These are phyloP conservation scores for Heterochromis multidens DNA, from an alignment of 2,113 vertebrate genomes.

Conservation along the genomic window DNA sequence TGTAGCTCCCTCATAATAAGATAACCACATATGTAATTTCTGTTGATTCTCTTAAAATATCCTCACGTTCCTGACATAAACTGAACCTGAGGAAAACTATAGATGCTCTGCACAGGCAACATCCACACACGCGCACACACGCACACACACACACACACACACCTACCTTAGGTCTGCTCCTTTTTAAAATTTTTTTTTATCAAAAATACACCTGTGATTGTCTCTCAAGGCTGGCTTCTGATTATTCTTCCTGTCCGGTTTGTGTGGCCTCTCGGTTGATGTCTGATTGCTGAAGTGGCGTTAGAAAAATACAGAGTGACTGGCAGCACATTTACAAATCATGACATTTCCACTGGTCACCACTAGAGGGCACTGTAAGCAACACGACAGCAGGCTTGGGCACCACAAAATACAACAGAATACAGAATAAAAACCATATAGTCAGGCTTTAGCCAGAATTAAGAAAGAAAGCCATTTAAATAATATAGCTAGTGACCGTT, in stretches of 20 bases:
- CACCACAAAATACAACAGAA: conserved; percentile 74
- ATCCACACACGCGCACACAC: neutral
- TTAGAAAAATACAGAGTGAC: conserved; percentile 48
- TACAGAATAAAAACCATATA: conserved; percentile 68
- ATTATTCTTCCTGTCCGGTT: neutral
- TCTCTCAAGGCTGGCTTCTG: conserved; percentile 44
- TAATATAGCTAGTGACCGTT: conserved; percentile 61
- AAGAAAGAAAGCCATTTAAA: conserved; percentile 70
- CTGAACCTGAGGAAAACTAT: conserved; percentile 58
- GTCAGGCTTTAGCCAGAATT: conserved; percentile 61
- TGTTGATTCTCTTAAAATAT: neutral
- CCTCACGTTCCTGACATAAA: conserved; percentile 9
- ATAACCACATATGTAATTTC: neutral
- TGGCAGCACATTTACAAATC: conserved; percentile 62
- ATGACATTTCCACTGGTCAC: conserved; percentile 73
- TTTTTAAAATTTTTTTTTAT: neutral
- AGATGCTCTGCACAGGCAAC: neutral
- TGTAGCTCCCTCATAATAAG: neutral
- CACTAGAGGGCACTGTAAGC: conserved; percentile 80
- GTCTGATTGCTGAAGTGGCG: conserved; percentile 22
- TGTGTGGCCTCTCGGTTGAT: neutral
- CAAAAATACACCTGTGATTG: conserved; percentile 56
- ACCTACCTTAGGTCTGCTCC: conserved; percentile 9
- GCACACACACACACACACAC: neutral
- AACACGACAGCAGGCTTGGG: conserved; percentile 76